Evolutionary conservation across 1,140 invertebrate genomes (phyloP).

Genomic region (Anadara kagoshimensis): DNA sequence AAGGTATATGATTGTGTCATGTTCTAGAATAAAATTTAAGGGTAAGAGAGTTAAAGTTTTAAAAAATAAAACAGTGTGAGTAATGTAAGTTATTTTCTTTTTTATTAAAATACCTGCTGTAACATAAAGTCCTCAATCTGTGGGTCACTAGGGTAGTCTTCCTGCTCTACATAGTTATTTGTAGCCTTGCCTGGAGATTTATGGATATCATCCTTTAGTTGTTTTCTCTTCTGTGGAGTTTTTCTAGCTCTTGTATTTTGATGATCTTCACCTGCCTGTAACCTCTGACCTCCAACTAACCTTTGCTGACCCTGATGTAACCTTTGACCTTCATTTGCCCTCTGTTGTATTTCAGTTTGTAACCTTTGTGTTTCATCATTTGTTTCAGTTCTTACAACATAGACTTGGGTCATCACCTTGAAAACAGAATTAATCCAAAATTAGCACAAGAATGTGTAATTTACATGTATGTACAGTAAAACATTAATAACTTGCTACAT

Average conservation of each 20-base stretch:
- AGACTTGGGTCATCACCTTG: slow-evolving; percentile 2
- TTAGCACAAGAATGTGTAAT: not conserved
- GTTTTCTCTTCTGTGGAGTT: not conserved
- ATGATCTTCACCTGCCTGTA: no score
- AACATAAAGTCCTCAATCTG: not conserved
- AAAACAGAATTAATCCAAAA: not conserved
- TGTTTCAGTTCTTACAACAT: slow-evolving; percentile 11
- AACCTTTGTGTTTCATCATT: slow-evolving; percentile 1
- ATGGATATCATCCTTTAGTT: not conserved
- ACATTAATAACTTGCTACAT: no score
- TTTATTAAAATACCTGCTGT: no score
- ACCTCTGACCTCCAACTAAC: no score
- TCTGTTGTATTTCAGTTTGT: not conserved
- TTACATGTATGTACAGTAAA: not conserved
- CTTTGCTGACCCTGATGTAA: not conserved
- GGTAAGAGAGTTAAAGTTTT: no score
- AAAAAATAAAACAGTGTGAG: no score
- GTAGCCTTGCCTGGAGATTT: not conserved
- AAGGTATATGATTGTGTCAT: no score
- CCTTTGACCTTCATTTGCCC: slow-evolving; percentile 5
- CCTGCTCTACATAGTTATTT: not conserved
- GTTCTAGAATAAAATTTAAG: no score
- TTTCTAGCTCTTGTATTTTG: not conserved
- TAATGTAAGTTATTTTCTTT: no score
- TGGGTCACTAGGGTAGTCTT: not conserved